Conservation (phyloP, 2,888 invertebrate genomes). For the Cotesia congregata region DNA sequence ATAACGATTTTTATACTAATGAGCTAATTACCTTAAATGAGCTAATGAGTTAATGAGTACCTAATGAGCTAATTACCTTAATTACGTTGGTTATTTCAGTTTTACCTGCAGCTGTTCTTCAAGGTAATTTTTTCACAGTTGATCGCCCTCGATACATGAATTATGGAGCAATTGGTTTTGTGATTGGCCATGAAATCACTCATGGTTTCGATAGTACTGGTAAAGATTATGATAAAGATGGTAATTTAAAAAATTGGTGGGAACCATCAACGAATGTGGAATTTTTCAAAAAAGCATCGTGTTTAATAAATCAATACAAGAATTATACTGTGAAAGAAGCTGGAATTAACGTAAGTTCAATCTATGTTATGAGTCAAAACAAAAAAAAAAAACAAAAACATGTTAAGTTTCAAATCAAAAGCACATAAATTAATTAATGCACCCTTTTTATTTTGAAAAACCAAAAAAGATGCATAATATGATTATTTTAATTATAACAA, state of each 20-base stretch:
- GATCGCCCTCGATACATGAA: slow-evolving; percentile 93
- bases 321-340: slow-evolving; percentile 88
- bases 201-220: slow-evolving; percentile 91
- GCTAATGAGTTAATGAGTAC: too few species aligned
- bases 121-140: slow-evolving; percentile 91
- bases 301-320: slow-evolving; percentile 94
- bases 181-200: slow-evolving; percentile 93
- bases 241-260: slow-evolving; percentile 96
- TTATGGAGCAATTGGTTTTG: slow-evolving; percentile 91
- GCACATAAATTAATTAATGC: too few species aligned
- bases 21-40: not conserved
- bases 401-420: too few species aligned
- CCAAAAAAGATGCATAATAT: too few species aligned
- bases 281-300: slow-evolving; percentile 87
- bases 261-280: slow-evolving; percentile 84
- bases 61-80: too few species aligned
- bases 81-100: slow-evolving; percentile 72
- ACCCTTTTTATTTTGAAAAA: too few species aligned
- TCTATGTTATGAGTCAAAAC: too few species aligned
- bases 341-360: slow-evolving; percentile 76
- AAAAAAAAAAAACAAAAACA: too few species aligned
- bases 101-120: slow-evolving; percentile 93
- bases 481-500: too few species aligned
- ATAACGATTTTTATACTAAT: slow-evolving; percentile 81
- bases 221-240: slow-evolving; percentile 91